Conservation (phyloP, 2,888 invertebrate species). For the Idaea aversata region DNA sequence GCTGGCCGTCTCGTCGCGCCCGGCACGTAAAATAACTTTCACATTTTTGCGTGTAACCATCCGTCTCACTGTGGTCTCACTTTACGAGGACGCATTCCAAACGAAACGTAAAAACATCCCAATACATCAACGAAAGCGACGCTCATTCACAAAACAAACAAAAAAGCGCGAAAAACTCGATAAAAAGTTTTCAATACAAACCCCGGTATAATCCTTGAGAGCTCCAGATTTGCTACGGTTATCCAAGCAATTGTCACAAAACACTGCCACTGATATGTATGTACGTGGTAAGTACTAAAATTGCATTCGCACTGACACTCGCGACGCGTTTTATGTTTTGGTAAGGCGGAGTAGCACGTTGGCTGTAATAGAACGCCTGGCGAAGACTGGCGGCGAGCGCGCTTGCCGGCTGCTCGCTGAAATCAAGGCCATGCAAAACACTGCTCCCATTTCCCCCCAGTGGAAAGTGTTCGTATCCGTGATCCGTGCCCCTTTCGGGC, state of each 20-base stretch:
- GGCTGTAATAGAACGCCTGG: slow-evolving; percentile 35
- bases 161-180: slow-evolving; percentile 28
- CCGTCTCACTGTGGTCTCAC: slow-evolving; percentile 19
- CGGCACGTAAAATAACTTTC: slow-evolving; percentile 51
- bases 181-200: slow-evolving; percentile 39
- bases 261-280: slow-evolving; percentile 36
- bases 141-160: slow-evolving; percentile 47
- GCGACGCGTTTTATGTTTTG: slow-evolving; percentile 44
- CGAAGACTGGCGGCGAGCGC: slow-evolving; percentile 50
- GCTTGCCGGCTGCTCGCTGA: slow-evolving; percentile 44
- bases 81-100: slow-evolving; percentile 16
- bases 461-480: slow-evolving; percentile 77
- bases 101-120: slow-evolving; percentile 17
- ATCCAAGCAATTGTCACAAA: slow-evolving; percentile 49
- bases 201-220: slow-evolving; percentile 53
- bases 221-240: slow-evolving; percentile 67
- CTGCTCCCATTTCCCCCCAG: slow-evolving; percentile 71
- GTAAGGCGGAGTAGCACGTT: slow-evolving; percentile 32
- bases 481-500: slow-evolving; percentile 72
- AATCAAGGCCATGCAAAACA: slow-evolving; percentile 76
- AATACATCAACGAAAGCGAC: slow-evolving; percentile 33
- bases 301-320: slow-evolving; percentile 48
- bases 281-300: not conserved
- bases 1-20: slow-evolving; percentile 23
- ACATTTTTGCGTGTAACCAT: slow-evolving; percentile 49